phyloP scores from a whole-genome alignment of 2,113 vertebrate genomes.

The Empidonax traillii region DNA sequence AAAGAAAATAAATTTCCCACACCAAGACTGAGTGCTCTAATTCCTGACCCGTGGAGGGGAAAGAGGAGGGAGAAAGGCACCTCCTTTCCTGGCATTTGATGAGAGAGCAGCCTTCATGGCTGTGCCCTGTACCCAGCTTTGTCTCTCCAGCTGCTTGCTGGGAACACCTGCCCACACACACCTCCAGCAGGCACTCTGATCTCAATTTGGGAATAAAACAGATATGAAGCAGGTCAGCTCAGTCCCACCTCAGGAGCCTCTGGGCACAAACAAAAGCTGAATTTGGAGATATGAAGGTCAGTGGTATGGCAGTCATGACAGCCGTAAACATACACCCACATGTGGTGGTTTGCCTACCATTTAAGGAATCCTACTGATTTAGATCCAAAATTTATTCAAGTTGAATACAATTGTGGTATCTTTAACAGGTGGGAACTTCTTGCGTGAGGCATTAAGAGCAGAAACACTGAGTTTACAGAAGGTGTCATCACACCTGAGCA shows the following conservation, averaged over 20 bases:
- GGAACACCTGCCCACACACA: not conserved
- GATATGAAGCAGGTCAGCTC: not conserved
- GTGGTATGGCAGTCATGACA: rapidly evolving
- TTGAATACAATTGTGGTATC: not conserved
- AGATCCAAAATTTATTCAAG: not conserved
- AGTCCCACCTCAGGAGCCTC: not conserved
- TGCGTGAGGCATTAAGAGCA: not conserved
- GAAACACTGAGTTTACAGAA: not conserved
- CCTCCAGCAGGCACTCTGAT: rapidly evolving
- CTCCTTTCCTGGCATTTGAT: not conserved
- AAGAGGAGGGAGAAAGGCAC: not conserved
- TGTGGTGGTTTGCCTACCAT: not conserved
- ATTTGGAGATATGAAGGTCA: not conserved
- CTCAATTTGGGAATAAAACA: not conserved
- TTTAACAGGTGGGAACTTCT: not conserved
- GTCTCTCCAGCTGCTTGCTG: not conserved
- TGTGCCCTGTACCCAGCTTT: not conserved
- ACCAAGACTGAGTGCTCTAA: not conserved
- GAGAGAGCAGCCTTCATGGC: not conserved
- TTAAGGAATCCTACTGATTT: not conserved
- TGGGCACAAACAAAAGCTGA: not conserved
- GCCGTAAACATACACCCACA: not conserved
- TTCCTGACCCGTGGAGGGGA: not conserved
- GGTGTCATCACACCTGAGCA: not conserved
- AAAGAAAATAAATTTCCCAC: not conserved